Base-by-base conservation (phyloP, 2,113 vertebrate genomes). In the Pluvianellus socialis region DNA sequence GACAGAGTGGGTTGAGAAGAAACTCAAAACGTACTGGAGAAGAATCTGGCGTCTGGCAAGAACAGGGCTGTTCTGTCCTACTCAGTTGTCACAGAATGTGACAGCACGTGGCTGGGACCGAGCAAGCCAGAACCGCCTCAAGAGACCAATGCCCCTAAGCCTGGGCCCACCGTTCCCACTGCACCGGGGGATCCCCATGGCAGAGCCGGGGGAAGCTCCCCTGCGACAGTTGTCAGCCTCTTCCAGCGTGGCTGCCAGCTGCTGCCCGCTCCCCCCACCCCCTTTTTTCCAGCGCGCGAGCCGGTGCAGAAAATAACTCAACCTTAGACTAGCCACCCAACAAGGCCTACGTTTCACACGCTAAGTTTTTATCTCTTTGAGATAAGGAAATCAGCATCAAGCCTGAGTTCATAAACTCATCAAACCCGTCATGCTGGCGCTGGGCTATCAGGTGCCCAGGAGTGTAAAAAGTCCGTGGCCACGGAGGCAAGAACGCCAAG, bases 21-120 rank as follows among this genome's bases (percentile, higher is more conserved):
- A 96, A 88, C 62, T 88, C 56, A 86, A 88, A 89, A 72, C 0
- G 1, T 19, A 45, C 28, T 32, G 26, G 58, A 75, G 74, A 80
- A 92, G 71, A 90, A 92, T 61, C 32, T 58, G 83, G 42, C n/a
- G 82, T 79, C 74, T 88, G 84, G 80, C 92, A 96, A 59, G 74
- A 70, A 66, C 26, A 22, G 53, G 58, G 27, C 33, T 58, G 83
- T 21, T 91, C 80, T 70, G 45, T 76, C 86, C 91, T 89, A 75
- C 73, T 74, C 87, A 49, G 67, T 50, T 66, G 85, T 65, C 76
- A 90, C 52, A 68, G 81, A 94, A 92, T 21, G 63, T 47, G 65
- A 71, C 52, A 91, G 83, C 83, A 45, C 65, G 79, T 53, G 79
- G 68, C 83, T 84, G 72, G 79, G 76, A 91, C 61, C 32, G 38